These are phyloP conservation scores for Papilio xuthus DNA, from an alignment of 1,140 invertebrate species.

Conservation along the genomic window DNA sequence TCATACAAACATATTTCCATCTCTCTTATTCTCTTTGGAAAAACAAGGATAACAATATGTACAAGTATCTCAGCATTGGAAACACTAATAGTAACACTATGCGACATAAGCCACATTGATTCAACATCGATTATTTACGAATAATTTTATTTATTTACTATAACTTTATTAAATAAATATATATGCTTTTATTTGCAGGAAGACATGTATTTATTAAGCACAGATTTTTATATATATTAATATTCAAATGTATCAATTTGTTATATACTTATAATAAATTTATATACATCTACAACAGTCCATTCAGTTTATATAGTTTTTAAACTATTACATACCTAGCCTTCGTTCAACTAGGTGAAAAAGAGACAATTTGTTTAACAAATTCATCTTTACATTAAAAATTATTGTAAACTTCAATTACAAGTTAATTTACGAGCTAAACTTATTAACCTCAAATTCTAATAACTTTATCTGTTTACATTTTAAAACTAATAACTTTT, in stretches of 20 bases:
- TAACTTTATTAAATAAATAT: not conserved
- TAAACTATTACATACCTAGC: conserved; percentile 36
- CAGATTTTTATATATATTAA: conserved; percentile 31
- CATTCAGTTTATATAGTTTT: conserved; percentile 31
- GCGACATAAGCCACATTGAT: conserved; percentile 27
- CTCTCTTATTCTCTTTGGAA: too few relatives aligned
- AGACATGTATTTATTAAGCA: conserved; percentile 24
- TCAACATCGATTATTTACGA: not conserved
- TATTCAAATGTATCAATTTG: conserved; percentile 17
- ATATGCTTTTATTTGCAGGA: conserved; percentile 7
- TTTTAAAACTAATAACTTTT: conserved; percentile 4
- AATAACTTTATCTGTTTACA: not conserved
- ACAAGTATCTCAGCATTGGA: not conserved
- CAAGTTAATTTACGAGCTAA: not conserved
- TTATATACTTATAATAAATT: conserved; percentile 32
- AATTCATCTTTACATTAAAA: conserved; percentile 14
- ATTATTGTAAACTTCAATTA: not conserved
- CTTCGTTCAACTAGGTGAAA: conserved; percentile 33
- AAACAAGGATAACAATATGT: too few relatives aligned
- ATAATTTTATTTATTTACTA: not conserved
- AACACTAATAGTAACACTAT: not conserved
- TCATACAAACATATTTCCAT: not conserved
- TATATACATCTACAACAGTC: conserved; percentile 28
- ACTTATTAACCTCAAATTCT: not conserved
- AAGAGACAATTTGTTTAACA: conserved; percentile 37